phyloP scores from a whole-genome alignment of 2,797 vertebrate species.

The Eutrigla gurnardus region DNA sequence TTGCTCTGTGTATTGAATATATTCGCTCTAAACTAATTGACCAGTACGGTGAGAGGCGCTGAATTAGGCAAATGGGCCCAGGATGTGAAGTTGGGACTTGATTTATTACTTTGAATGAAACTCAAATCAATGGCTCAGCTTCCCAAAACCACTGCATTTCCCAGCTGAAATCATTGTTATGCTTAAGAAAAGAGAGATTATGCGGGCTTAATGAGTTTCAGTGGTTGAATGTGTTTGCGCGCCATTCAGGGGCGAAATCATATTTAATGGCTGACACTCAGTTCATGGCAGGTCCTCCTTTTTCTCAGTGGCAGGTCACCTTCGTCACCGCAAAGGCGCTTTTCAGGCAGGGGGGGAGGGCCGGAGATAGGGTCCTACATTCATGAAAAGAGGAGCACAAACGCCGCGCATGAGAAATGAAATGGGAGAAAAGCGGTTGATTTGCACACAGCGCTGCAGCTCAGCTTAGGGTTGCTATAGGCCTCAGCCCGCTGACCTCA shows the following conservation, averaged over 20 bases:
- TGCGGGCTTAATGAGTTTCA: conserved; percentile 87
- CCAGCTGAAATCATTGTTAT: conserved; percentile 89
- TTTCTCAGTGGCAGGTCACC: conserved; percentile 84
- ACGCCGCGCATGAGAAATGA: conserved; percentile 80
- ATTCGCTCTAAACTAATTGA: conserved; percentile 89
- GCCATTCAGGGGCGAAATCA: conserved; percentile 88
- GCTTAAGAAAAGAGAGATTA: conserved; percentile 89
- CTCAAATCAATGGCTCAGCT: conserved; percentile 86
- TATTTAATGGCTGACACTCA: conserved; percentile 89
- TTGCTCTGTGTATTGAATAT: conserved; percentile 85
- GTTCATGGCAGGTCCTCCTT: conserved; percentile 83
- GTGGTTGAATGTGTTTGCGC: conserved; percentile 83
- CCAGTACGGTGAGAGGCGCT: conserved; percentile 84
- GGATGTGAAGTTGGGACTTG: conserved; percentile 88
- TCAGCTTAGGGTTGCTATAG: conserved; percentile 70
- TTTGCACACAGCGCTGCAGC: conserved; percentile 80
- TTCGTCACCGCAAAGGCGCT: conserved; percentile 79
- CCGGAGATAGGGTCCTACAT: conserved; percentile 79
- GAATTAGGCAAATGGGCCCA: conserved; percentile 87
- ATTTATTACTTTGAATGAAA: conserved; percentile 90
- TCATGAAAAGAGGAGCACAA: conserved; percentile 81
- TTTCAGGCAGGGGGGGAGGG: conserved; percentile 75
- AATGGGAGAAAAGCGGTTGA: conserved; percentile 79
- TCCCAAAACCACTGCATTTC: conserved; percentile 85
- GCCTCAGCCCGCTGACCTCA: conserved; percentile 76